Evolutionary conservation across 2,113 vertebrate species (phyloP).

Genomic region (Tetrao urogallus): DNA sequence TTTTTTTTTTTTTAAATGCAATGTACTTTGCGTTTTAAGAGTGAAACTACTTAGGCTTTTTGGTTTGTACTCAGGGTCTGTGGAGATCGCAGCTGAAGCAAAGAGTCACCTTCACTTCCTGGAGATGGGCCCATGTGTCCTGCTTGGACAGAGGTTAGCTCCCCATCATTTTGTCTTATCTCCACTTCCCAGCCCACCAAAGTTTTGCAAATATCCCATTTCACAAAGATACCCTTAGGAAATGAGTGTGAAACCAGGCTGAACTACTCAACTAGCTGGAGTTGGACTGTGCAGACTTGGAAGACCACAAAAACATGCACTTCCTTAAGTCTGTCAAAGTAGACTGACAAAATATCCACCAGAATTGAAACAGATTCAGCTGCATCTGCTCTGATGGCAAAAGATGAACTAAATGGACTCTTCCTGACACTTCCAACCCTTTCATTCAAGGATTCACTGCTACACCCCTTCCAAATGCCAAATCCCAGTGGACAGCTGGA

Average conservation of each 20-base stretch:
- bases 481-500: neutral
- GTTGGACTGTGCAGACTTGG: neutral
- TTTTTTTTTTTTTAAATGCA: neutral
- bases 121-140: neutral
- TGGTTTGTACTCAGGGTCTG: neutral
- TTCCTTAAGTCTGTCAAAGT: neutral
- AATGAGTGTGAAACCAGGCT: neutral
- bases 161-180: neutral
- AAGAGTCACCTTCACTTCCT: neutral
- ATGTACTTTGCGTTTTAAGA: neutral
- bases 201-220: neutral
- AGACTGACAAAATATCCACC: neutral
- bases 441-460: neutral
- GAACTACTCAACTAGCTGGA: neutral
- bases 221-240: neutral
- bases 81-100: neutral
- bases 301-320: neutral
- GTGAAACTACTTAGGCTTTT: neutral
- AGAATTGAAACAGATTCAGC: neutral
- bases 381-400: neutral
- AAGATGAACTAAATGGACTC: neutral
- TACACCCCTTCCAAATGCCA: neutral
- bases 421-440: neutral
- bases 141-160: neutral
- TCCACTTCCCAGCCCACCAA: neutral